Conservation (phyloP, 2,113 vertebrate genomes). For the Menura novaehollandiae region DNA sequence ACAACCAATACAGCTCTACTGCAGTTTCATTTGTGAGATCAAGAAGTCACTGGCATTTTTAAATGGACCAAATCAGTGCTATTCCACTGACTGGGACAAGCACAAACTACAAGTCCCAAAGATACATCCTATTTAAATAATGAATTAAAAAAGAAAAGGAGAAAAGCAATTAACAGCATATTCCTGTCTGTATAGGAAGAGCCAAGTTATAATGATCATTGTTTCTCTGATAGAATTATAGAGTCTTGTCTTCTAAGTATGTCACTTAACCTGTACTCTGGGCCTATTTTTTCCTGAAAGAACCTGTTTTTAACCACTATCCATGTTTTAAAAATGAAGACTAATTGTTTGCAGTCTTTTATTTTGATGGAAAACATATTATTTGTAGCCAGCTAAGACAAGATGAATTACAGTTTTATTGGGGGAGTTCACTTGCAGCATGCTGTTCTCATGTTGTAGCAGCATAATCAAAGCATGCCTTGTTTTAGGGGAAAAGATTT, state of each 20-base stretch:
- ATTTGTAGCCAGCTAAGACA: neutral
- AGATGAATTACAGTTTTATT: neutral
- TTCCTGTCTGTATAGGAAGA: neutral
- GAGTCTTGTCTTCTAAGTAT: neutral
- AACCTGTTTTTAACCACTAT: neutral
- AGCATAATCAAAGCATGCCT: neutral
- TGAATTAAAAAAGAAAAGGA: neutral
- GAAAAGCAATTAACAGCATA: accelerated
- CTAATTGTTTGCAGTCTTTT: neutral
- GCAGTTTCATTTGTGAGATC: neutral
- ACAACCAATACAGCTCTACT: neutral
- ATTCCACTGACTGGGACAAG: neutral
- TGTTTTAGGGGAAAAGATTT: neutral
- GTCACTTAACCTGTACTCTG: neutral
- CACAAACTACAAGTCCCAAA: neutral
- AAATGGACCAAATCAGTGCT: neutral
- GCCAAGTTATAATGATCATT: neutral
- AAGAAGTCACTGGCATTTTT: neutral
- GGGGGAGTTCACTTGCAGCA: neutral
- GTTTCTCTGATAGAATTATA: neutral
- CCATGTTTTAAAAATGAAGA: neutral
- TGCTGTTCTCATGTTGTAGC: neutral
- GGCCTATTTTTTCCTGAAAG: neutral
- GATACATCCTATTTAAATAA: neutral
- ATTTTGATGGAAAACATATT: neutral